Evolutionary conservation across 2,797 vertebrate genomes (phyloP), one percentile per base, ranked within the genome.

Genomic region (Lagocephalus sceleratus): DNA sequence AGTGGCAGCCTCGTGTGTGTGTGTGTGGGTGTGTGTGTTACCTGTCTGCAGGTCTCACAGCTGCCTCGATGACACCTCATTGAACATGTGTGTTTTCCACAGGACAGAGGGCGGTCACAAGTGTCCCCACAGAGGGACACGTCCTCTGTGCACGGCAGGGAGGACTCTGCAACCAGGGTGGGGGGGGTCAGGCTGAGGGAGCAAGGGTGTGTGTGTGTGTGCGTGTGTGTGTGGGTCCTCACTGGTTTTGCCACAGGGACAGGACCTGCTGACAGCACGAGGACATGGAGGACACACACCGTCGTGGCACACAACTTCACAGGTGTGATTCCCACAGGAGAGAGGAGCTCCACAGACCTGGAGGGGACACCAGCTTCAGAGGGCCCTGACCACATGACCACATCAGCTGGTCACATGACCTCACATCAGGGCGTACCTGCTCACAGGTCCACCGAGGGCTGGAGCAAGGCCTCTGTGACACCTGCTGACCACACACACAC

Each of bases 1-100:
- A 3, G 38, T 6, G 15, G 2, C 29, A 12, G 29, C 21, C 12
- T 39, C 15, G 19, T 35, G 19, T 20, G 12, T 29, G 45, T 17
- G 23, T 51, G 29, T 51, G 41, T 40, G 17, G 47, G 29, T 19
- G 59, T 38, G 69, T 20, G 46, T 16, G 29, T 5, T 5, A 98
- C 96, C 92, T 98, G 94, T 79, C 95, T 90, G 81, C 96, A 99
- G 56, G 90, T 97, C 76, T 98, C 96, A 73, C 96, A 99, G 69
- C 89, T 85, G 57, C 94, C 96, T 59, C 94, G 83, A 78, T 99
- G 96, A 84, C 96, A 99, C 53, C 96, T 94, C 87, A 95, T 94
- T 1, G 95, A 94, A 79, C 96, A 99, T 74, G 88, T 92, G 85
- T 99, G 96, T 57, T 96, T 89, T 40, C 88, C 92, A 73, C 96